Evolutionary conservation across 2,888 invertebrate species (phyloP).

Genomic region (Rhorus exstirpatorius): DNA sequence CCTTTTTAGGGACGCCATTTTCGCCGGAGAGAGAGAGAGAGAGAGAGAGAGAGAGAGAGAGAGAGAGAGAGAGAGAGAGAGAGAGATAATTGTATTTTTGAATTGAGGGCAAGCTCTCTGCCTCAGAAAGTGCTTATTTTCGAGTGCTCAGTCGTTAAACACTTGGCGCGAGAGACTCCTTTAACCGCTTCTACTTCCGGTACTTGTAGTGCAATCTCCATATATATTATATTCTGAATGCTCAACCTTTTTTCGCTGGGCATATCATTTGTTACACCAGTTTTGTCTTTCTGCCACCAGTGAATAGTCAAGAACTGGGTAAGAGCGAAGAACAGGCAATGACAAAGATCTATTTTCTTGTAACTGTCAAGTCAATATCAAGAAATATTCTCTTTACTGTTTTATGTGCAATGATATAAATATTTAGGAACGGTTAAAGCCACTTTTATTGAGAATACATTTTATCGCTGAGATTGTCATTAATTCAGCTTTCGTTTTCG

Average conservation of each 20-base stretch:
- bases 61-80: conserved; percentile 7
- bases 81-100: conserved; percentile 58
- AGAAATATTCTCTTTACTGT: no score
- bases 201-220: not conserved
- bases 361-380: no score
- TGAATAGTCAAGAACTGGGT: not conserved
- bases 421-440: no score
- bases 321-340: no score
- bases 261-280: not conserved
- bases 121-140: conserved; percentile 31
- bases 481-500: no score
- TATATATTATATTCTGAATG: not conserved
- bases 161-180: conserved; percentile 46
- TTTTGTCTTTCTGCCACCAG: not conserved
- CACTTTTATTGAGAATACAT: no score
- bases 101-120: conserved; percentile 27
- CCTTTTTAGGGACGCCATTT: conserved; percentile 7
- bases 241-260: not conserved
- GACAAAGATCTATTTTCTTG: no score
- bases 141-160: conserved; percentile 44
- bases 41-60: conserved; percentile 10
- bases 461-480: no score
- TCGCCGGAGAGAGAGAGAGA: conserved; percentile 2
- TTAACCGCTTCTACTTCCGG: conserved; percentile 23
- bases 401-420: no score